Evolutionary conservation across 2,888 invertebrate genomes (phyloP).

Genomic region (Harpagoxenus sublaevis): DNA sequence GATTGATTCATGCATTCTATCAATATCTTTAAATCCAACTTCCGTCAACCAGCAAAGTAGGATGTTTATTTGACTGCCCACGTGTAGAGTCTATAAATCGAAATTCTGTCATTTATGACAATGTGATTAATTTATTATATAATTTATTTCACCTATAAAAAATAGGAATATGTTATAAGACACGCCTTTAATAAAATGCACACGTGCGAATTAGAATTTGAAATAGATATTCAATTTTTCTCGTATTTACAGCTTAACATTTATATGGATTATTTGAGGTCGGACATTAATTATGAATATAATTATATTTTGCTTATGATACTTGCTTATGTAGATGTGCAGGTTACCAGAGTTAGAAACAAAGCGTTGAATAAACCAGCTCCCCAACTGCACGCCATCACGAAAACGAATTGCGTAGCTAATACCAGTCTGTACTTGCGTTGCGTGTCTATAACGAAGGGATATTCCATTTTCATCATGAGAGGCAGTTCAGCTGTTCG

Average conservation of each 20-base stretch:
- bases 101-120: not conserved
- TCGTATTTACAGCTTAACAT: not conserved
- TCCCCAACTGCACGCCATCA: conserved; percentile 28
- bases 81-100: conserved; percentile 45
- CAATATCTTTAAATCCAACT: not conserved
- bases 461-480: conserved; percentile 61
- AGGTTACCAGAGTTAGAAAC: conserved; percentile 46
- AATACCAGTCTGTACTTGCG: conserved; percentile 56
- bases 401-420: conserved; percentile 40
- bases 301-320: not conserved
- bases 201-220: not conserved
- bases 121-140: not conserved
- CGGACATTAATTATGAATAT: not conserved
- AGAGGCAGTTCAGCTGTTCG: conserved; percentile 50
- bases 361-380: conserved; percentile 44
- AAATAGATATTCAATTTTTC: not conserved
- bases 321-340: conserved; percentile 19
- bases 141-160: not conserved
- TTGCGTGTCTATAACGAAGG: conserved; percentile 53
- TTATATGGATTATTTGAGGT: not conserved
- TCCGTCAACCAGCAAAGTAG: conserved; percentile 22
- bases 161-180: not conserved
- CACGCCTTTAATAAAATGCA: no score
- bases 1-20: not conserved
- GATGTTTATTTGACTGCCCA: conserved; percentile 56